These are phyloP conservation scores for Pristionchus fissidentatus DNA, from an alignment of 2,888 invertebrate genomes.

Conservation along the genomic window DNA sequence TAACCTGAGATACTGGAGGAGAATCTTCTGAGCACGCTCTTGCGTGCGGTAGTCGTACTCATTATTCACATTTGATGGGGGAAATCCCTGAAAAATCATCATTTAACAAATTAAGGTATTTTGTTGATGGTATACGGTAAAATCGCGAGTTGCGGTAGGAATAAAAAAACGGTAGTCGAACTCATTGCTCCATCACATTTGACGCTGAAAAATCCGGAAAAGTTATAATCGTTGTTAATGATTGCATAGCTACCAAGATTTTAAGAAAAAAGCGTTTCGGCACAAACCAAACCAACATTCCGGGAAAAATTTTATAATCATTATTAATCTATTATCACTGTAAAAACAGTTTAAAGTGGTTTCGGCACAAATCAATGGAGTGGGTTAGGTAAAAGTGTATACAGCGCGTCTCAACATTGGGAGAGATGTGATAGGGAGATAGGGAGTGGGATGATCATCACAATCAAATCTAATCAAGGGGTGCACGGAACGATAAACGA, in stretches of 20 bases:
- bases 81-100: background rate
- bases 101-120: too few relatives aligned
- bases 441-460: background rate
- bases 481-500: background rate
- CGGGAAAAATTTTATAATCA: too few relatives aligned
- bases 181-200: background rate
- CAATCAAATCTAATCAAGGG: conserved; percentile 14
- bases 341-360: too few relatives aligned
- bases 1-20: conserved; percentile 63
- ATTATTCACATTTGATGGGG: background rate
- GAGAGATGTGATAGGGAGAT: background rate
- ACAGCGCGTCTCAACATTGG: background rate
- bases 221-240: background rate
- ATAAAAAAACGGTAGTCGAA: background rate
- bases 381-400: background rate
- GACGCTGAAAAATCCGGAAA: background rate
- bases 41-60: background rate
- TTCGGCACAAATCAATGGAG: too few relatives aligned
- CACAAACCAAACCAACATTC: background rate
- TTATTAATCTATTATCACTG: too few relatives aligned
- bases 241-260: background rate
- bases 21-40: conserved; percentile 56
- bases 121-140: too few relatives aligned
- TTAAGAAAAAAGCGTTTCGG: background rate
- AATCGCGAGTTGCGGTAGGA: too few relatives aligned